A percentile compares a stretch with the other conserved stretches of the same genome.
Evolutionary conservation across 2,797 vertebrate species (phyloP).

Genomic region (Anolis apletophallus): DNA sequence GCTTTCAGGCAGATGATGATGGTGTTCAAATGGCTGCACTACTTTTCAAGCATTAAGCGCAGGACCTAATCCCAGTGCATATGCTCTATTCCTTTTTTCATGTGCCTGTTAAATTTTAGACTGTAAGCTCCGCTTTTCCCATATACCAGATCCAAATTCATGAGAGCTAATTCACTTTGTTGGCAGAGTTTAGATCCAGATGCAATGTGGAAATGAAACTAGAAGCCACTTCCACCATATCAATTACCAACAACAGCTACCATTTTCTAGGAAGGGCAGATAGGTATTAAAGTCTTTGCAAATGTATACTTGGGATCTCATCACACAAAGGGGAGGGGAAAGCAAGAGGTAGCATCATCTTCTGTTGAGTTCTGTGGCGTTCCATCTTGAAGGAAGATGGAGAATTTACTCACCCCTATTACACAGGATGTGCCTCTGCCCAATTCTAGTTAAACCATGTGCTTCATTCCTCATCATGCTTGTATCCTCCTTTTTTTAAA

Average conservation of each 20-base stretch:
- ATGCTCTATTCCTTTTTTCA: conserved; percentile 27
- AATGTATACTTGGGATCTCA: background rate
- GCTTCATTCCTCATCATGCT: no score
- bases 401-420: no score
- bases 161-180: conserved; percentile 6
- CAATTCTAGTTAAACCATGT: no score
- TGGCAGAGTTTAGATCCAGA: conserved; percentile 14
- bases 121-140: conserved; percentile 4
- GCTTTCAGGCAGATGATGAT: conserved; percentile 51
- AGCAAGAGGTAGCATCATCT: no score
- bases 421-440: no score
- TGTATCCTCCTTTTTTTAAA: no score
- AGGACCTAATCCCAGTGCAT: background rate
- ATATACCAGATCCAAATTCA: conserved; percentile 12
- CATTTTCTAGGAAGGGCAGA: no score
- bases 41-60: conserved; percentile 47
- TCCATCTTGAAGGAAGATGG: no score
- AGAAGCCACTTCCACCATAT: background rate
- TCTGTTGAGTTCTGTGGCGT: no score
- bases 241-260: no score
- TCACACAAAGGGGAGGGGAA: no score
- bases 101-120: conserved; percentile 41
- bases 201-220: background rate
- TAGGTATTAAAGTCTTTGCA: no score
- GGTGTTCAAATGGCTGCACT: conserved; percentile 41